Evolutionary conservation across 2,888 invertebrate genomes (phyloP).

Genomic region (Helicoverpa assulta): DNA sequence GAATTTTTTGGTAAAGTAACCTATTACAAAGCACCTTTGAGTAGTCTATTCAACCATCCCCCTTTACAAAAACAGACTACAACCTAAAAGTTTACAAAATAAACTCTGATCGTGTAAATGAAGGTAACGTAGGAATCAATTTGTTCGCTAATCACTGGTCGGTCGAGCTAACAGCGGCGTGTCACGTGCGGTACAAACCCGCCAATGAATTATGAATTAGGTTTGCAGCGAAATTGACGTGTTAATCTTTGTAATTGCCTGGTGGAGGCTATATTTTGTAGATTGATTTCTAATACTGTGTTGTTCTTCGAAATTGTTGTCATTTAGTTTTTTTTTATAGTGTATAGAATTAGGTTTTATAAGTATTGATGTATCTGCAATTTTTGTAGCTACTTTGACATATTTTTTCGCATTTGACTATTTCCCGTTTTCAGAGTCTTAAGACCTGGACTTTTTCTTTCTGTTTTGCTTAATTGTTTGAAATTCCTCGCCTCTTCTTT

Average conservation of each 20-base stretch:
- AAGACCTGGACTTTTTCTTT: no score
- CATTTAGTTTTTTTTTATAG: neutral
- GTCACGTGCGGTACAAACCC: constrained; percentile 48
- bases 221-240: constrained; percentile 41
- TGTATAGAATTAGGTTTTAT: neutral
- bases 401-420: no score
- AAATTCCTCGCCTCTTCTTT: no score
- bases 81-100: neutral
- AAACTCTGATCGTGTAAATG: constrained; percentile 4
- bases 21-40: no score
- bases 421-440: no score
- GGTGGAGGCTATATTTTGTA: constrained; percentile 28
- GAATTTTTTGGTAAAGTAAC: no score
- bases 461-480: no score
- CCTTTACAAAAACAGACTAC: neutral
- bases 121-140: constrained; percentile 49
- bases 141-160: constrained; percentile 64
- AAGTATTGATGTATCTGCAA: no score
- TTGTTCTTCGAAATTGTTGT: neutral
- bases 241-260: constrained; percentile 43
- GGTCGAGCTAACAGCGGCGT: constrained; percentile 34
- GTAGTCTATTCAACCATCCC: no score
- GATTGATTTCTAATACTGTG: constrained; percentile 12
- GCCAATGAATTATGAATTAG: constrained; percentile 49
- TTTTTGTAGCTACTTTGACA: no score